Percentiles rank a stretch among this genome's conserved stretches.
phyloP scores from a whole-genome alignment of 2,113 vertebrate genomes.

The Bos indicus region DNA sequence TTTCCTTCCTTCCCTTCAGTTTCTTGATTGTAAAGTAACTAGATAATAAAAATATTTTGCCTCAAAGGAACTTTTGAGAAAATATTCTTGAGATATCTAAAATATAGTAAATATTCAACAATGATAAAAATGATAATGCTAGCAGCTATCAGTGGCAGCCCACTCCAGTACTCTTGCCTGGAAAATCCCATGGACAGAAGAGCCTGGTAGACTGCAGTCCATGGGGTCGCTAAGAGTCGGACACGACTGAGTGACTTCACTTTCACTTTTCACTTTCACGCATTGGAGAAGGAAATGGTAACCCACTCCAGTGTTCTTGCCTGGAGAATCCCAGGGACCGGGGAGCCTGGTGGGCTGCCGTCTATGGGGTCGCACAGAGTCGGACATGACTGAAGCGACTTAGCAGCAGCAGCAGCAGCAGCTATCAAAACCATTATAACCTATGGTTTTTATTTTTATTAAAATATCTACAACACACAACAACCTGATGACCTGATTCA shows the following conservation, averaged over 20 bases:
- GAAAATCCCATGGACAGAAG: no score
- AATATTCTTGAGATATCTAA: not conserved
- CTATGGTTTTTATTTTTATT: not conserved
- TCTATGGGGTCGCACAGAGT: no score
- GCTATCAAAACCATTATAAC: not conserved
- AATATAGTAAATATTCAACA: not conserved
- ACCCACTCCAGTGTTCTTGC: no score
- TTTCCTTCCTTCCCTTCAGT: not conserved
- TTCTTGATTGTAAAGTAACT: not conserved
- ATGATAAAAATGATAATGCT: not conserved
- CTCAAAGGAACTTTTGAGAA: constrained; percentile 1
- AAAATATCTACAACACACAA: not conserved
- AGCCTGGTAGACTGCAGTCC: no score
- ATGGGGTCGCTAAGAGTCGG: no score
- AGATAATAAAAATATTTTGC: constrained; percentile 22
- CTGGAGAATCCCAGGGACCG: no score
- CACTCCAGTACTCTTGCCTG: not conserved
- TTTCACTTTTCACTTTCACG: no score
- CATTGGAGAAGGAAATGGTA: no score
- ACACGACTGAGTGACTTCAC: no score
- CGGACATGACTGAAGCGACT: rapidly evolving
- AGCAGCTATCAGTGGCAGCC: not conserved
- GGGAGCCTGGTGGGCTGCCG: not conserved
- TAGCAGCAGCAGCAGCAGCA: no score
- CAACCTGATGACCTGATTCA: not conserved